Evolutionary conservation across 2,797 vertebrate genomes (phyloP).

Genomic region (Pseudochromis fuscus): DNA sequence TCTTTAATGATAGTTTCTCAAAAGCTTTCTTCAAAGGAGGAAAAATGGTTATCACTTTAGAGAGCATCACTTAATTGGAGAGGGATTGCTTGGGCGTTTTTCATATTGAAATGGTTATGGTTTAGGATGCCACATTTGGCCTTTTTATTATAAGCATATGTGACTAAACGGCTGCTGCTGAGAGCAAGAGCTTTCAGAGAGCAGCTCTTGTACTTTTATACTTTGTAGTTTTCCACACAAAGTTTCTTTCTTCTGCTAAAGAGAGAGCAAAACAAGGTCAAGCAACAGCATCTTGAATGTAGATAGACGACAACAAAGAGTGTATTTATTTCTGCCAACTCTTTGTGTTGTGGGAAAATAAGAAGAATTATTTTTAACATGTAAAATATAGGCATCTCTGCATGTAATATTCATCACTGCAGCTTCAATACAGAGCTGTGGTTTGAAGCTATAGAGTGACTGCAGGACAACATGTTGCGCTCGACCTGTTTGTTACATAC

Average conservation of each 20-base stretch:
- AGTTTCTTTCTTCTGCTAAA: neutral
- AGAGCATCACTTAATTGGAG: constrained; percentile 54
- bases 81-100: constrained; percentile 41
- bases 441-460: neutral
- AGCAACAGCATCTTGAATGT: neutral
- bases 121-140: constrained; percentile 41
- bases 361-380: neutral
- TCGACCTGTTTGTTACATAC: neutral
- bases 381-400: neutral
- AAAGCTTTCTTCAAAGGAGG: constrained; percentile 30
- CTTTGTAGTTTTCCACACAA: constrained; percentile 1
- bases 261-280: neutral
- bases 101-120: constrained; percentile 45
- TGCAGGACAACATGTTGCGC: neutral
- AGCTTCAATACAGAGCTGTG: neutral
- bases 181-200: neutral
- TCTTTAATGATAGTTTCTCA: constrained; percentile 57
- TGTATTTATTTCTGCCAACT: neutral
- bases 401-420: neutral
- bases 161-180: neutral
- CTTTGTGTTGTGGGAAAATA: neutral
- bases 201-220: neutral
- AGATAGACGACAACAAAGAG: neutral
- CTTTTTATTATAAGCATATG: constrained; percentile 32
- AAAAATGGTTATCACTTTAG: constrained; percentile 28